Percentiles rank a stretch among this genome's conserved stretches.
Conservation (phyloP, 2,113 vertebrate species). For the Scophthalmus maximus region DNA sequence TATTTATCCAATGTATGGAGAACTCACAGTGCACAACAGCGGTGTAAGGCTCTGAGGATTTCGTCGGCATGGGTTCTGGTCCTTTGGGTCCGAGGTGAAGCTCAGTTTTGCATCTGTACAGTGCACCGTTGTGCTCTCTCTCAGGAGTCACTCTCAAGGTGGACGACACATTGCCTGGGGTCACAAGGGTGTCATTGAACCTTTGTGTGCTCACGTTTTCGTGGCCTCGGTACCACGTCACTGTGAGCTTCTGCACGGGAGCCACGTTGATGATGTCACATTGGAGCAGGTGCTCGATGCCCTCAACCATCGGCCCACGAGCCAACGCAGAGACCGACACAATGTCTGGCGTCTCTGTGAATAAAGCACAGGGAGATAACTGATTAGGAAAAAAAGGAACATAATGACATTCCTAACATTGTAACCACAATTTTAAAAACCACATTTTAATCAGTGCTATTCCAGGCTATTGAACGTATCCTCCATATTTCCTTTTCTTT, state of each 20-base stretch:
- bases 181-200: rapidly evolving
- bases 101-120: slow-evolving; percentile 58
- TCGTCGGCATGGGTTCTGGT: not conserved
- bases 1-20: not conserved
- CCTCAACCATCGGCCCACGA: slow-evolving; percentile 37
- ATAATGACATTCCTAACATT: not conserved
- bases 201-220: rapidly evolving
- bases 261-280: slow-evolving; percentile 59
- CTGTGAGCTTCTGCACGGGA: slow-evolving; percentile 51
- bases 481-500: not conserved
- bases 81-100: slow-evolving; percentile 57
- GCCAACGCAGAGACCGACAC: slow-evolving; percentile 8
- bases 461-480: too few species aligned
- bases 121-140: slow-evolving; percentile 44
- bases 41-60: slow-evolving; percentile 26
- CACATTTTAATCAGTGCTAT: not conserved
- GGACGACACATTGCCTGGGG: not conserved
- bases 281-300: slow-evolving; percentile 2
- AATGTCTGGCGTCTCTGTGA: slow-evolving; percentile 49
- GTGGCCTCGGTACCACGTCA: slow-evolving; percentile 49
- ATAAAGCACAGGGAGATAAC: not conserved
- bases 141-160: not conserved
- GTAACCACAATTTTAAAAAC: not conserved
- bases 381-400: not conserved
- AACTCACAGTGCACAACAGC: slow-evolving; percentile 68